Conservation (phyloP, 1,140 invertebrate genomes). For the Tyrophagus putrescentiae region DNA sequence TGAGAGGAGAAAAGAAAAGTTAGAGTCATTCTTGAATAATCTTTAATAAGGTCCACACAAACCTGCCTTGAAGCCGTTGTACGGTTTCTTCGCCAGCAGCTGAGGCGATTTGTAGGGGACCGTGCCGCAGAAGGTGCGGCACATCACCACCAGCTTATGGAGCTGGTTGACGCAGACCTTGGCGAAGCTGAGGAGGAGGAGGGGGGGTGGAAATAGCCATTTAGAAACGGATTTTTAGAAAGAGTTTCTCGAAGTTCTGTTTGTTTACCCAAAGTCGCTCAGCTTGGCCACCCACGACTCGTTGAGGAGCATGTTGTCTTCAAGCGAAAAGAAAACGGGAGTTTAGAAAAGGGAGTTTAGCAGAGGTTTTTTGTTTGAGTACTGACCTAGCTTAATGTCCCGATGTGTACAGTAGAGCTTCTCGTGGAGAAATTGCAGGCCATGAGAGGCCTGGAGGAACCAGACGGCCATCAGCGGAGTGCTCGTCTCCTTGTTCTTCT, state of each 20-base stretch:
- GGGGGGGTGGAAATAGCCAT: no score
- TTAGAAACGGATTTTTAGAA: no score
- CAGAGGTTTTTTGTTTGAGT: no score
- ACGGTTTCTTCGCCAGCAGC: constrained; percentile 26
- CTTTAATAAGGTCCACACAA: no score
- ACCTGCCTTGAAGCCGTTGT: constrained; percentile 27
- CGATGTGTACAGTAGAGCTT: constrained; percentile 13
- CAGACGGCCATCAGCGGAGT: constrained; percentile 11
- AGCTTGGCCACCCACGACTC: constrained; percentile 13
- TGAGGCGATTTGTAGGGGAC: constrained; percentile 28
- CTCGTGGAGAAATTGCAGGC: constrained; percentile 20
- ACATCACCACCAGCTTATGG: not conserved
- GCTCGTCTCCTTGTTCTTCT: not conserved
- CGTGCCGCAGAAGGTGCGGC: constrained; percentile 22
- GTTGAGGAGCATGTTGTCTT: constrained; percentile 22
- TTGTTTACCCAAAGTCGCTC: constrained; percentile 24
- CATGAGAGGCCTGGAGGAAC: constrained; percentile 16
- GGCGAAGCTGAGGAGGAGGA: no score
- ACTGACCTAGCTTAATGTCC: constrained; percentile 18
- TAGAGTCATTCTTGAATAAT: no score
- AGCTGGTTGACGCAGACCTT: constrained; percentile 1
- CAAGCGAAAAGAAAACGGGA: no score
- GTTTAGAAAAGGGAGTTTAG: no score
- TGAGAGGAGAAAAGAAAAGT: no score
- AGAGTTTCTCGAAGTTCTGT: no score